Conservation (phyloP, 2,888 invertebrate species). For the Allygus modestus region DNA sequence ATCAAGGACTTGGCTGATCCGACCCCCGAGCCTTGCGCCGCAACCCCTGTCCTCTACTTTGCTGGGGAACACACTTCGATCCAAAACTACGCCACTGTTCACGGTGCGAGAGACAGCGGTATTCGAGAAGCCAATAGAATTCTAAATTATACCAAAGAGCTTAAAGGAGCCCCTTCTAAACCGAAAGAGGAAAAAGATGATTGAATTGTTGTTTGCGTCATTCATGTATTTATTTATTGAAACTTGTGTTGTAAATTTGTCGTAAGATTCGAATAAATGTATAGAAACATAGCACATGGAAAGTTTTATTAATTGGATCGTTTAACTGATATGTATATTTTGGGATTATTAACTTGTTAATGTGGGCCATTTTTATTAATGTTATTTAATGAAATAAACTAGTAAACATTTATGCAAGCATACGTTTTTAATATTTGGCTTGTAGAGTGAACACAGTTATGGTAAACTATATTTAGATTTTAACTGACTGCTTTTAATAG, state of each 20-base stretch:
- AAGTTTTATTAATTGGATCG: too few species aligned
- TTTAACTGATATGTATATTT: too few species aligned
- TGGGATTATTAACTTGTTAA: too few species aligned
- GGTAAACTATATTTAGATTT: too few species aligned
- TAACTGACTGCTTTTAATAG: too few species aligned
- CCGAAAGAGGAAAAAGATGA: not conserved
- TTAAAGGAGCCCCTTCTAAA: slow-evolving; percentile 55
- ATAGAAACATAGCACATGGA: not conserved
- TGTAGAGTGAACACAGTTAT: too few species aligned
- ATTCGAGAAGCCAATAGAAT: slow-evolving; percentile 54
- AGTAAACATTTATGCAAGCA: too few species aligned
- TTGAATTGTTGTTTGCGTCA: not conserved
- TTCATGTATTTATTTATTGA: not conserved
- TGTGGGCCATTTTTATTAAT: too few species aligned
- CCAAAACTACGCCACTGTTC: slow-evolving; percentile 45
- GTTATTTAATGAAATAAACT: too few species aligned
- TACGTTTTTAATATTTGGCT: too few species aligned
- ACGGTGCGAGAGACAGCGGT: slow-evolving; percentile 56
- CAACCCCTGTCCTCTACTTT: slow-evolving; percentile 47
- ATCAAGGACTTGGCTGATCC: slow-evolving; percentile 55
- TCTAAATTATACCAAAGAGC: slow-evolving; percentile 41
- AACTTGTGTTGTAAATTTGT: not conserved
- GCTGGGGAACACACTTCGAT: slow-evolving; percentile 57
- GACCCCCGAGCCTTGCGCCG: slow-evolving; percentile 43
- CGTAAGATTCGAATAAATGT: not conserved